Evolutionary conservation across 2,888 invertebrate genomes (phyloP).

Genomic region (Pandemis heparana): DNA sequence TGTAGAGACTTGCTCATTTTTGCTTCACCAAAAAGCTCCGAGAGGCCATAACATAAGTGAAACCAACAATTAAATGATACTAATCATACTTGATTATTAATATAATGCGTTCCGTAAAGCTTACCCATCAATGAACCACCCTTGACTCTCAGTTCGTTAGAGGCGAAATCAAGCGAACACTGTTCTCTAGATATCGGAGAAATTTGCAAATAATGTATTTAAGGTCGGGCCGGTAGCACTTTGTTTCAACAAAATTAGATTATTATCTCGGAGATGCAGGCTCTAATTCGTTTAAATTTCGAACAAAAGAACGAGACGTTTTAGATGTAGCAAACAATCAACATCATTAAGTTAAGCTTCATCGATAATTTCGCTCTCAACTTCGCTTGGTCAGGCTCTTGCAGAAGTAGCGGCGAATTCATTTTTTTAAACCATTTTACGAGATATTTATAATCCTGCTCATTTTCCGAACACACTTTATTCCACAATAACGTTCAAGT

Average conservation of each 20-base stretch:
- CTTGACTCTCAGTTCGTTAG: slow-evolving; percentile 57
- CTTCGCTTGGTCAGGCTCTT: too few species aligned
- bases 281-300: slow-evolving; percentile 38
- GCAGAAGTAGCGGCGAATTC: too few species aligned
- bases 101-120: neutral
- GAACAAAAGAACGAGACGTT: slow-evolving; percentile 23
- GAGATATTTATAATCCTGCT: too few species aligned
- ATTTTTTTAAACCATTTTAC: too few species aligned
- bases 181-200: slow-evolving; percentile 53
- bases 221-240: slow-evolving; percentile 51
- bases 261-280: slow-evolving; percentile 49
- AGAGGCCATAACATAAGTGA: too few species aligned
- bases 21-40: too few species aligned
- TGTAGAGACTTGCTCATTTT: too few species aligned
- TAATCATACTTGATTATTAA: neutral
- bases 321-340: slow-evolving; percentile 34
- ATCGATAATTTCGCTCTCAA: too few species aligned
- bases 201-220: slow-evolving; percentile 57
- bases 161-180: slow-evolving; percentile 60
- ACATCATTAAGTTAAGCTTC: neutral
- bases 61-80: neutral
- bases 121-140: slow-evolving; percentile 17
- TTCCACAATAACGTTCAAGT: neutral
- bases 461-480: neutral
- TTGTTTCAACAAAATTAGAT: slow-evolving; percentile 56